phyloP scores from a whole-genome alignment of 2,113 vertebrate genomes.

The Cryptomyrus ogoouensis region DNA sequence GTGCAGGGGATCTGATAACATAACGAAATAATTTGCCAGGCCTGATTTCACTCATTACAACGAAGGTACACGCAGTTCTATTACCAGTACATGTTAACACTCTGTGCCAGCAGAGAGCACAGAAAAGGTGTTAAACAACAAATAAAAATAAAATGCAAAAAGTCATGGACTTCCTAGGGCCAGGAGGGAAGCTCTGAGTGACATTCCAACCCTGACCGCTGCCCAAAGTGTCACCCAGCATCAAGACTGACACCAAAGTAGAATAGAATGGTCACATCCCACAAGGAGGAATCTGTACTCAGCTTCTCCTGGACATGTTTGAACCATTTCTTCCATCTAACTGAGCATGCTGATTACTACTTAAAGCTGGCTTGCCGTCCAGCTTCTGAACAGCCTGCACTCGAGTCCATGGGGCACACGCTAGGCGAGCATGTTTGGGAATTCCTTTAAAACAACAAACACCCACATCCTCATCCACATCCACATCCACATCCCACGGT shows the following conservation, averaged over 20 bases:
- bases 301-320: neutral
- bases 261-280: neutral
- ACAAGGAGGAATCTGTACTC: neutral
- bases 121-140: neutral
- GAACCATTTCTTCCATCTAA: neutral
- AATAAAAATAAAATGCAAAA: neutral
- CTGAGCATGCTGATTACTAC: neutral
- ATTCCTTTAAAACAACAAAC: no score
- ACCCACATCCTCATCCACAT: neutral
- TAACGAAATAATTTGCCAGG: neutral
- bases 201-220: neutral
- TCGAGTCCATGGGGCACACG: neutral
- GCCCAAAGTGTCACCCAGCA: neutral
- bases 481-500: no score
- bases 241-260: neutral
- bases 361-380: neutral
- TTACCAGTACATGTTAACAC: neutral
- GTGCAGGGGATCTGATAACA: neutral
- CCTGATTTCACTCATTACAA: conserved; percentile 1
- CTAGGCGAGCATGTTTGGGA: no score
- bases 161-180: neutral
- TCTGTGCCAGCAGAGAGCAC: neutral
- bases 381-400: neutral
- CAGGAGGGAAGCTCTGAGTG: neutral
- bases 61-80: neutral